Conservation (phyloP, 2,797 vertebrate genomes). For the Cyprinella venusta region DNA sequence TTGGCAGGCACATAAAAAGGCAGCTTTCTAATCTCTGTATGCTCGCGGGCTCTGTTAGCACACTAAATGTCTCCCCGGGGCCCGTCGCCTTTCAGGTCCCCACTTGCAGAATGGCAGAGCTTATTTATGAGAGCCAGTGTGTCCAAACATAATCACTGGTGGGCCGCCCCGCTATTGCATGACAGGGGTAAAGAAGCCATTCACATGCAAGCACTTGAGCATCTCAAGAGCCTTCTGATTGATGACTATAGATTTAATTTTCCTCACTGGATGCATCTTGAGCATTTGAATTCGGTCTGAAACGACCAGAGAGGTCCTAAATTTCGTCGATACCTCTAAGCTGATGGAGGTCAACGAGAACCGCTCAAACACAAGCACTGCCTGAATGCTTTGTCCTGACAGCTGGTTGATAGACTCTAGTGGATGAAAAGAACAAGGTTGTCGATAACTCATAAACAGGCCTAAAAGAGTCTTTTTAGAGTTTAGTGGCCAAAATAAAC, state of each 20-base stretch:
- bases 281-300: conserved; percentile 51
- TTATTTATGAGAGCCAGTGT: conserved; percentile 58
- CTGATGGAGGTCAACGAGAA: background rate
- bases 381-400: conserved; percentile 38
- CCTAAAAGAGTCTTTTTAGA: conserved; percentile 2
- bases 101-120: conserved; percentile 52
- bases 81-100: conserved; percentile 34
- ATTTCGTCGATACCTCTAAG: conserved; percentile 27
- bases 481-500: conserved; percentile 35
- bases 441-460: conserved; percentile 37
- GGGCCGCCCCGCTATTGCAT: conserved; percentile 38
- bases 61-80: conserved; percentile 52
- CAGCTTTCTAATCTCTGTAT: conserved; percentile 49
- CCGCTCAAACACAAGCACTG: background rate
- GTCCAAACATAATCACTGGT: conserved; percentile 50
- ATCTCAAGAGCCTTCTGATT: conserved; percentile 49
- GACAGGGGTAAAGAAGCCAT: conserved; percentile 50
- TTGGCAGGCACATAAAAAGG: conserved; percentile 49
- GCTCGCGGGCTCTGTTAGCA: conserved; percentile 46
- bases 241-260: conserved; percentile 55
- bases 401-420: conserved; percentile 19
- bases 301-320: conserved; percentile 43
- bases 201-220: conserved; percentile 48
- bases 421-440: conserved; percentile 21
- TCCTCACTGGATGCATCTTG: conserved; percentile 37